Base-by-base conservation (phyloP, 1,140 invertebrate species). In the Dreissena polymorpha region DNA sequence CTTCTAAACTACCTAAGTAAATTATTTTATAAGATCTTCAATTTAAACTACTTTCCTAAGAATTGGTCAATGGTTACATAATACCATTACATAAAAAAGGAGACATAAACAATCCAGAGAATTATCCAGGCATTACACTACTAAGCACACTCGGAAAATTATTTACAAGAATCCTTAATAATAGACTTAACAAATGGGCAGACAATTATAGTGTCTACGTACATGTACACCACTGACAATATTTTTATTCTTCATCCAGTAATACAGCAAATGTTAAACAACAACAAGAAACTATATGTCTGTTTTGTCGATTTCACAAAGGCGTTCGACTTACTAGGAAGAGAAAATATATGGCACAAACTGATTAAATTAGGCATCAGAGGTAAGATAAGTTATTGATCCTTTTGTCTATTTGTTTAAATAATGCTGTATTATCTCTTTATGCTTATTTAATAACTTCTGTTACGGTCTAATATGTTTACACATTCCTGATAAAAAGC, bases 181-280 rank as follows among this genome's bases (percentile, higher is more conserved):
- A 78, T 29, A 18, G 75, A 53, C 21, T 78, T 21, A 51, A 25
- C 23, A 14, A 29, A 51, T 72, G 69, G 78, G 78, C 78, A 7
- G 78, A 81, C 71, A 64, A 72, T 25, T 72, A 72, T n/a, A 72
- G 25, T 12, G 69, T 72, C 0, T 81, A 81, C 73, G 27, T 81
- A 39, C 8, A 57, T 70, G 53, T 50, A 65, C 53, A 80, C 77
- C 0, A 57, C 29, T 12, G 76, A 79, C 29, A 69, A 79, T 69
- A 57, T 79, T 55, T 79, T 79, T 55, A 60, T 79, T 73, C 68
- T 81, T 18, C 53, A 64, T 81, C 53, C 69, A 8, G 10, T 65
- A 10, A 21, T 65, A 27, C 55, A 27, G 29, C 69, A 72, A 51
- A 21, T 65, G 13, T 49, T 71, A 49, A 73, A 81, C 39, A 64